phyloP scores from a whole-genome alignment of 2,113 vertebrate species.

The Pterophyllum scalare region DNA sequence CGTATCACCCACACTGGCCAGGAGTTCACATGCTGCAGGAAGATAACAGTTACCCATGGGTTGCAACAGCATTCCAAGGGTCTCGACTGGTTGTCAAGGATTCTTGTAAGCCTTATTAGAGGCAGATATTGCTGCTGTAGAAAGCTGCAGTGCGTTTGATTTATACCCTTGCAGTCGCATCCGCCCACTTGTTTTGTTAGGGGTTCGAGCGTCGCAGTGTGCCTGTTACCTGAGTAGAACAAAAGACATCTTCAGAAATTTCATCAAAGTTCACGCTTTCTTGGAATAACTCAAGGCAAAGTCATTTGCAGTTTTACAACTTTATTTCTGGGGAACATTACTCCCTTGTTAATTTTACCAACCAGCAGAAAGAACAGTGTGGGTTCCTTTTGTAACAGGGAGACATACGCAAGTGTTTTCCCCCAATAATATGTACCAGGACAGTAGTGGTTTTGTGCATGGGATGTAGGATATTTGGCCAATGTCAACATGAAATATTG shows the following conservation, averaged over 20 bases:
- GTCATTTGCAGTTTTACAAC: slow-evolving; percentile 40
- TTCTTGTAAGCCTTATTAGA: slow-evolving; percentile 22
- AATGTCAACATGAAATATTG: slow-evolving; percentile 69
- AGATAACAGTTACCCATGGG: slow-evolving; percentile 20
- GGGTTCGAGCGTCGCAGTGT: slow-evolving; percentile 36
- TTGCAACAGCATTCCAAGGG: neutral
- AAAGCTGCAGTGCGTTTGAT: slow-evolving; percentile 53
- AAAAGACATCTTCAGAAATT: slow-evolving; percentile 15
- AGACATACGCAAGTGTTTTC: slow-evolving; percentile 4
- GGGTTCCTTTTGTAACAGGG: slow-evolving; percentile 1
- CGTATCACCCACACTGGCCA: slow-evolving; percentile 21
- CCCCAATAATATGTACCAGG: neutral
- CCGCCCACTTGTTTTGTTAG: slow-evolving; percentile 60
- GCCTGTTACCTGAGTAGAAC: slow-evolving; percentile 39
- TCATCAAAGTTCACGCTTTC: slow-evolving; percentile 42
- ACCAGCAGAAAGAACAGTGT: neutral
- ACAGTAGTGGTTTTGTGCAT: slow-evolving; percentile 32
- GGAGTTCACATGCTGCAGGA: neutral
- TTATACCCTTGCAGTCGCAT: slow-evolving; percentile 33
- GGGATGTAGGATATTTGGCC: slow-evolving; percentile 50
- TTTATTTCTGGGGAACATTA: slow-evolving; percentile 18
- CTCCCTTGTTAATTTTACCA: slow-evolving; percentile 32
- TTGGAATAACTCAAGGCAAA: slow-evolving; percentile 47
- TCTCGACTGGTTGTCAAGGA: slow-evolving; percentile 40
- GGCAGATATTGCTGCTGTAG: slow-evolving; percentile 33